These are phyloP conservation scores for Zoroaster sp. DNA, from an alignment of 53 echinoderm and acorn worm species.

Conservation along the genomic window DNA sequence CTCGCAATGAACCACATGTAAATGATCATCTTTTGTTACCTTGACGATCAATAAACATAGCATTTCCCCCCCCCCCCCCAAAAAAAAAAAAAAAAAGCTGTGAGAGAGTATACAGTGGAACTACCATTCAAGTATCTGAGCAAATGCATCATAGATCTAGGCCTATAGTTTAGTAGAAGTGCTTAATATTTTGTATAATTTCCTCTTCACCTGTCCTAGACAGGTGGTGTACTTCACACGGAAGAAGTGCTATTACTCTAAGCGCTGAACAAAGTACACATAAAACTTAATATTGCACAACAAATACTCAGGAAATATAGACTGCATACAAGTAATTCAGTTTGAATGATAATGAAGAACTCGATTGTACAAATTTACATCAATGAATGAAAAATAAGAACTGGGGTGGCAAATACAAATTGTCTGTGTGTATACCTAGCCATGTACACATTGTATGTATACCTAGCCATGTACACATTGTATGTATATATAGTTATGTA, in stretches of 20 bases:
- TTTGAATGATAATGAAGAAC: too few relatives aligned
- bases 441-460: too few relatives aligned
- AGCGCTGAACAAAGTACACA: background rate
- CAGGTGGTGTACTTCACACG: slow-evolving; percentile 11
- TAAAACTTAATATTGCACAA: background rate
- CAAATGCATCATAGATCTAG: too few relatives aligned
- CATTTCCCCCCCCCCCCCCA: too few relatives aligned
- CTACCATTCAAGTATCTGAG: too few relatives aligned
- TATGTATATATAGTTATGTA: background rate
- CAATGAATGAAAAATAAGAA: too few relatives aligned
- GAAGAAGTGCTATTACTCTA: background rate
- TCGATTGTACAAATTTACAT: too few relatives aligned
- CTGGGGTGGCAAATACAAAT: too few relatives aligned
- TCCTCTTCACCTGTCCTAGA: slow-evolving; percentile 4
- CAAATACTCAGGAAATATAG: background rate
- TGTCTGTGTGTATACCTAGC: too few relatives aligned
- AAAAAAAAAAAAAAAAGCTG: too few relatives aligned
- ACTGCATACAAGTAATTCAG: too few relatives aligned
- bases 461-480: background rate
- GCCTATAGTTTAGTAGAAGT: background rate
- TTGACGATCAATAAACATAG: background rate
- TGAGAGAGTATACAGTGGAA: too few relatives aligned
- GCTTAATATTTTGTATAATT: background rate
- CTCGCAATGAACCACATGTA: background rate
- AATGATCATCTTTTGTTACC: background rate